Conservation (phyloP, 2,113 vertebrate genomes). For the Boulengeromyrus knoepffleri region DNA sequence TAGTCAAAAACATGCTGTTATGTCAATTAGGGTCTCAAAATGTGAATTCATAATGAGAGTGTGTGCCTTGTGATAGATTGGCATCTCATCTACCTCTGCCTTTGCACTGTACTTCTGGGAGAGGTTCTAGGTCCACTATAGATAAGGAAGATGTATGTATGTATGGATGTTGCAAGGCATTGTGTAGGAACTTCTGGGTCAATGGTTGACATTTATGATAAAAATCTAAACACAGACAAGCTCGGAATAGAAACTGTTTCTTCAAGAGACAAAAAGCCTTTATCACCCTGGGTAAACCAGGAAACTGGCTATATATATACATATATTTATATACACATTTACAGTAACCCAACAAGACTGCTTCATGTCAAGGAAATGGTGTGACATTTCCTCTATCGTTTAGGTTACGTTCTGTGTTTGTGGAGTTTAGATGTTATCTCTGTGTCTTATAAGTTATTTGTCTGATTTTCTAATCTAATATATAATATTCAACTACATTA, state of each 20-base stretch:
- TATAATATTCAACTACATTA: neutral
- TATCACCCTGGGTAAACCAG: neutral
- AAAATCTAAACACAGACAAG: neutral
- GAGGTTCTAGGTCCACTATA: neutral
- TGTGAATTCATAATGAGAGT: neutral
- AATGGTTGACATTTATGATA: neutral
- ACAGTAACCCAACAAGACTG: neutral
- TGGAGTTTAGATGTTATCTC: neutral
- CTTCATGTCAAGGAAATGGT: neutral
- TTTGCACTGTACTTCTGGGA: neutral
- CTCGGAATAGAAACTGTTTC: neutral
- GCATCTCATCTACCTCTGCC: neutral
- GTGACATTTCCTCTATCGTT: too few species aligned
- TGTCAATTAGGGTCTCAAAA: neutral
- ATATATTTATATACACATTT: neutral
- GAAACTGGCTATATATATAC: neutral
- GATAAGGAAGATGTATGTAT: neutral
- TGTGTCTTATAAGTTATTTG: neutral
- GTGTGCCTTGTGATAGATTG: neutral
- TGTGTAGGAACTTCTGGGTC: neutral
- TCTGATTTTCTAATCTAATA: neutral
- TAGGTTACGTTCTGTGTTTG: neutral
- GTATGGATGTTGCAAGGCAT: neutral
- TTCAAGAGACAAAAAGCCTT: neutral
- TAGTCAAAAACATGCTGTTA: neutral